Evolutionary conservation across 2,888 invertebrate genomes (phyloP).

Genomic region (Candidula unifasciata): DNA sequence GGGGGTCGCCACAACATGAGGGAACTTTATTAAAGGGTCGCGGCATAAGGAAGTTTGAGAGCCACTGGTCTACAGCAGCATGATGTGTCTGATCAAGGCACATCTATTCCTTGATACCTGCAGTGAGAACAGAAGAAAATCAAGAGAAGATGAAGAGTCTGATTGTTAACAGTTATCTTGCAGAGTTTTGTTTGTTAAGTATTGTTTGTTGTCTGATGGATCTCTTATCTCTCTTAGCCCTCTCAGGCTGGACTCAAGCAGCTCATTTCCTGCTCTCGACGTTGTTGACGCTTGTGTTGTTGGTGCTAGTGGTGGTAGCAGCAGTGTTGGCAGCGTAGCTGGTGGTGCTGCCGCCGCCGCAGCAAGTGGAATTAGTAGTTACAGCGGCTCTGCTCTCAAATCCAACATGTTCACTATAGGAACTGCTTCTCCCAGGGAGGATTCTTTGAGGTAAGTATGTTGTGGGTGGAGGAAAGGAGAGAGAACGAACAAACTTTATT

Average conservation of each 20-base stretch:
- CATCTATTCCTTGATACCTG: too few relatives aligned
- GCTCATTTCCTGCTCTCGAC: slow-evolving; percentile 23
- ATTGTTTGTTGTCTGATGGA: neutral
- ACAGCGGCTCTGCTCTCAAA: slow-evolving; percentile 37
- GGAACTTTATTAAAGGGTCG: too few relatives aligned
- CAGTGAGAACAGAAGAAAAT: too few relatives aligned
- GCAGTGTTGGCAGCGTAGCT: slow-evolving; percentile 11
- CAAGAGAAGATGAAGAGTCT: too few relatives aligned
- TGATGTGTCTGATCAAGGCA: too few relatives aligned
- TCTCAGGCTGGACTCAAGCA: slow-evolving; percentile 20
- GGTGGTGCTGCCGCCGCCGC: slow-evolving; percentile 39
- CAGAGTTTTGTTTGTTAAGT: neutral
- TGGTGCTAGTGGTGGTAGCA: slow-evolving; percentile 40
- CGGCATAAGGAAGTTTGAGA: too few relatives aligned
- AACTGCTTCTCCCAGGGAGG: slow-evolving; percentile 43
- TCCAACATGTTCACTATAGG: slow-evolving; percentile 48
- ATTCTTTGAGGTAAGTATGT: slow-evolving; percentile 4
- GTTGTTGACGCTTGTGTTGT: slow-evolving; percentile 30
- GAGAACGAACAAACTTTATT: too few relatives aligned
- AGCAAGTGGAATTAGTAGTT: slow-evolving; percentile 41
- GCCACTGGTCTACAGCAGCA: neutral
- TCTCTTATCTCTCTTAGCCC: neutral
- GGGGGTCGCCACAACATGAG: too few relatives aligned
- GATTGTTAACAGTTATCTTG: neutral
- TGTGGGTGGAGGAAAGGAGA: neutral